These are phyloP conservation scores for Habroteleia sp. DNA, from an alignment of 2,888 invertebrate species.

Conservation along the genomic window DNA sequence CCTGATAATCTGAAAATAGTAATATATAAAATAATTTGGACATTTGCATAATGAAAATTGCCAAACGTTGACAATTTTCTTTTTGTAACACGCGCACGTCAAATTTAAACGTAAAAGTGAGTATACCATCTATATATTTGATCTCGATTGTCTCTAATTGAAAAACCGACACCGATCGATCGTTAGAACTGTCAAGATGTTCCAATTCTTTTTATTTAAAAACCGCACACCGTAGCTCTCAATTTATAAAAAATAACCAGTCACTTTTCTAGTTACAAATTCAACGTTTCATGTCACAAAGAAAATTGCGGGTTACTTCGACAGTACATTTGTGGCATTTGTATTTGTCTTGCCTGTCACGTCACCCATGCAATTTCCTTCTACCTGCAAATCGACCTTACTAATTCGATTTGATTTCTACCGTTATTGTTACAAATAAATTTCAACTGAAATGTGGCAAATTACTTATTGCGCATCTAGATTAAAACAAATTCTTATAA, in stretches of 20 bases:
- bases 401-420: constrained; percentile 52
- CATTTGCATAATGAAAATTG: too few species aligned
- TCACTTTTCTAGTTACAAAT: constrained; percentile 39
- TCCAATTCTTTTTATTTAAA: constrained; percentile 19
- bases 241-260: constrained; percentile 40
- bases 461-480: constrained; percentile 14
- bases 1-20: too few species aligned
- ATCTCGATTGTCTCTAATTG: constrained; percentile 37
- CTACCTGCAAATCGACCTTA: constrained; percentile 52
- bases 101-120: too few species aligned
- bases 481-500: constrained; percentile 9
- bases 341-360: constrained; percentile 52
- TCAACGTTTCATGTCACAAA: constrained; percentile 21
- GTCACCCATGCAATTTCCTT: constrained; percentile 52
- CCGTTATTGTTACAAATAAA: constrained; percentile 38
- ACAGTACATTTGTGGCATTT: constrained; percentile 1
- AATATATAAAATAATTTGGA: too few species aligned
- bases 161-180: not conserved
- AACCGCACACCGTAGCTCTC: constrained; percentile 21
- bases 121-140: too few species aligned
- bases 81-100: too few species aligned
- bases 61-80: too few species aligned
- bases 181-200: not conserved
- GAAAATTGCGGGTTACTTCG: constrained; percentile 49
- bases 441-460: constrained; percentile 26